Conservation (phyloP, 2,888 invertebrate genomes). For the Cyrtodaria siliqua region DNA sequence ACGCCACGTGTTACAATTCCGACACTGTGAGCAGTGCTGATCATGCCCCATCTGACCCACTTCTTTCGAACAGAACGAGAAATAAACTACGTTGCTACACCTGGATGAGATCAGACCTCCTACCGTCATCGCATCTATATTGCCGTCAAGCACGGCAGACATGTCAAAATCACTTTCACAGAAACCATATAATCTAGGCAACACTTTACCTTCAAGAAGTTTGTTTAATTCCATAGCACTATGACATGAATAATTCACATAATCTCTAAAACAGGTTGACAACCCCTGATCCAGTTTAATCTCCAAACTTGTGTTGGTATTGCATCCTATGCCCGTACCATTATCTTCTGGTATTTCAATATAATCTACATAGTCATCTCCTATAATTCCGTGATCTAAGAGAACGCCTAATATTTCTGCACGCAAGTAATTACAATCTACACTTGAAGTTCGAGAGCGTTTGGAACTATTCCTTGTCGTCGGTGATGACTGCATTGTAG, state of each 20-base stretch:
- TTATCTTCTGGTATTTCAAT: slow-evolving; percentile 1
- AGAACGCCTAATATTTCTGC: not conserved
- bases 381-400: not conserved
- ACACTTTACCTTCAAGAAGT: slow-evolving; percentile 44
- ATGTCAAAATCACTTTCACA: slow-evolving; percentile 54
- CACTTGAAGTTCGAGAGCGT: no score
- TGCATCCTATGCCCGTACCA: not conserved
- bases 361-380: not conserved
- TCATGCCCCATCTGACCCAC: slow-evolving; percentile 60
- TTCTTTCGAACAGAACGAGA: slow-evolving; percentile 57
- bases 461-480: no score
- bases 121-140: slow-evolving; percentile 51
- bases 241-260: slow-evolving; percentile 57
- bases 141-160: slow-evolving; percentile 29
- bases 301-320: slow-evolving; percentile 26
- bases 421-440: not conserved
- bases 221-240: slow-evolving; percentile 51
- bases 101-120: slow-evolving; percentile 46
- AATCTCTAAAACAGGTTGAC: slow-evolving; percentile 58
- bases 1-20: slow-evolving; percentile 48
- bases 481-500: no score
- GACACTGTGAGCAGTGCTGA: slow-evolving; percentile 49
- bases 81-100: slow-evolving; percentile 58
- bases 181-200: slow-evolving; percentile 50
- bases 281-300: slow-evolving; percentile 33